Evolutionary conservation across 1,140 invertebrate species (phyloP), one percentile per base, ranked within the genome.

Genomic region (Platyscapa corneri): DNA sequence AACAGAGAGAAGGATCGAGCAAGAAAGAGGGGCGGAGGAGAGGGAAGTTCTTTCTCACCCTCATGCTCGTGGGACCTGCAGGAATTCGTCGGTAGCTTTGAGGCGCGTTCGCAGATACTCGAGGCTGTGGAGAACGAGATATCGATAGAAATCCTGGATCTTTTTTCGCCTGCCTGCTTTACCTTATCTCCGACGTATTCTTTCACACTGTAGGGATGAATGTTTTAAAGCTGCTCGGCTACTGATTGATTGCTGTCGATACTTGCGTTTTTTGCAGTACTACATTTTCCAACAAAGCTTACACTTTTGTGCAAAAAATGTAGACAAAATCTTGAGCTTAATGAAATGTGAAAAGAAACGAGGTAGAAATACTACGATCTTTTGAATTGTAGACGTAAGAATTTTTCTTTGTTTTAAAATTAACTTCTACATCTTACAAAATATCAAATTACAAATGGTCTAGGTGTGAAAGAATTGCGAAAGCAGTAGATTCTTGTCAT

Each of bases 231-330:
- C 14, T n/a, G 37, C 16, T 78, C 0, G 46, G 30, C 3, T 34
- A 70, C 42, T 83, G 82, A 83, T 83, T 83, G 72, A 83, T 83
- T 60, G 49, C 34, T 76, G 46, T 72, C 81, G 82, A 76, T 83
- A 72, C n/a, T 75, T 75, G 6, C 34, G 34, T 76, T 60, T 75
- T 75, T 64, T 82, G n/a, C 27, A 18, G 18, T 23, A 20, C n/a
- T n/a, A n/a, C n/a, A n/a, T 20, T 18, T 12, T 42, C 20, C 32
- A 23, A 10, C 27, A 49, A 46, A 75, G 23, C 1, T 70, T 37
- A 6, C 37, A 23, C 18, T 7, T 37, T 7, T 23, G 3, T 70
- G n/a, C 32, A 67, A 32, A 67, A 32, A 32, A 34, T 67, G 30
- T 67, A 67, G 10, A 67, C 8, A 34, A 16, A 32, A 34, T n/a